Percentiles rank a stretch among this genome's conserved stretches.
These are phyloP conservation scores for Hemibagrus guttatus DNA, from an alignment of 2,797 vertebrate genomes.

Conservation along the genomic window DNA sequence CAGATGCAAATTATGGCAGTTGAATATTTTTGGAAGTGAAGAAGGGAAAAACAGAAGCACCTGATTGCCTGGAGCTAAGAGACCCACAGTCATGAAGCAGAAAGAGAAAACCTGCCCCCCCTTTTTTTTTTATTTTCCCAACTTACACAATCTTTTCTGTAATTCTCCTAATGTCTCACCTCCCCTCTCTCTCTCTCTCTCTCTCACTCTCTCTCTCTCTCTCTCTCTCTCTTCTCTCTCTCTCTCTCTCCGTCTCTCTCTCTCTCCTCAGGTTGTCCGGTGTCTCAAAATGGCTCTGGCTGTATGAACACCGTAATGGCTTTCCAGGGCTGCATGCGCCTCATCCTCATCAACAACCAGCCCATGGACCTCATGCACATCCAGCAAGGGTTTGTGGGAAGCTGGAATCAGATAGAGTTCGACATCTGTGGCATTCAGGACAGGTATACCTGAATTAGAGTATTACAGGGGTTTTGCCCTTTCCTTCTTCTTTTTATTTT, in stretches of 20 bases:
- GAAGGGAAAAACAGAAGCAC: neutral
- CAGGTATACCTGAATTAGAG: slow-evolving; percentile 77
- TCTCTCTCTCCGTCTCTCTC: neutral
- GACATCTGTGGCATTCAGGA: slow-evolving; percentile 96
- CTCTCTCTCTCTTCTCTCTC: slow-evolving; percentile 19
- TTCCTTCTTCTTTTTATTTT: neutral
- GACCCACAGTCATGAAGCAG: too few relatives aligned
- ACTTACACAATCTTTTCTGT: neutral
- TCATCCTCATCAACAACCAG: slow-evolving; percentile 92
- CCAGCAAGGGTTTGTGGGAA: slow-evolving; percentile 90
- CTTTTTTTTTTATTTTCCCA: neutral
- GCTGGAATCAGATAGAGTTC: slow-evolving; percentile 89
- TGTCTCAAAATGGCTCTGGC: slow-evolving; percentile 72
- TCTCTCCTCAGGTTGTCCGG: slow-evolving; percentile 83
- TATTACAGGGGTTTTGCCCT: neutral
- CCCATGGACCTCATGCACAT: slow-evolving; percentile 87
- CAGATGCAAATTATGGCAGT: neutral
- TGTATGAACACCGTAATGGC: slow-evolving; percentile 82
- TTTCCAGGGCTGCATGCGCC: slow-evolving; percentile 96
- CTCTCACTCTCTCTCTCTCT: neutral
- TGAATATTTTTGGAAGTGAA: neutral
- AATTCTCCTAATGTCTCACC: too few relatives aligned
- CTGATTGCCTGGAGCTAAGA: neutral
- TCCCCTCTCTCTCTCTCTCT: slow-evolving; percentile 21
- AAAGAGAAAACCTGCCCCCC: neutral